Conservation (phyloP, 2,888 invertebrate species). For the Nemurella pictetii region DNA sequence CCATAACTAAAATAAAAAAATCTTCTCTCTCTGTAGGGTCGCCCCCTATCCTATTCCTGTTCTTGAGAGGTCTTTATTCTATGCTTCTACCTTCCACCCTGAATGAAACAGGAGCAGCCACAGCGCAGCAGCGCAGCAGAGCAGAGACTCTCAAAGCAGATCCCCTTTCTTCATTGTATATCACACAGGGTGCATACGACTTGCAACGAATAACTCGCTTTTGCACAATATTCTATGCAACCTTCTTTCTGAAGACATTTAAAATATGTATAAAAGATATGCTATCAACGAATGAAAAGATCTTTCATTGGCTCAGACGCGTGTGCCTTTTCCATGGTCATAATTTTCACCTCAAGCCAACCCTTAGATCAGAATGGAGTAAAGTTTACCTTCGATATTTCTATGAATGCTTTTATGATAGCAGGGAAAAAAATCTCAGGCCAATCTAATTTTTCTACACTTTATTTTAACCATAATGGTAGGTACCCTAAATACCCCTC, state of each 20-base stretch:
- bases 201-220: neutral
- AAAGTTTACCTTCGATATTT: neutral
- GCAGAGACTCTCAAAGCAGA: neutral
- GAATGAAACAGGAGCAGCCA: too few species aligned
- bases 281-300: slow-evolving; percentile 1
- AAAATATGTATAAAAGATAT: neutral
- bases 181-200: too few species aligned
- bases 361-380: neutral
- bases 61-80: too few species aligned
- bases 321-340: slow-evolving; percentile 7
- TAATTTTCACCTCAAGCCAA: neutral
- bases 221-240: neutral
- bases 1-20: too few species aligned
- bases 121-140: too few species aligned
- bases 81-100: too few species aligned
- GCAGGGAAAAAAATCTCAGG: neutral
- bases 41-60: too few species aligned
- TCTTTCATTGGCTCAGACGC: slow-evolving; percentile 4
- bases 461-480: slow-evolving; percentile 26
- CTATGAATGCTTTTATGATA: neutral
- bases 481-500: slow-evolving; percentile 18
- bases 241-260: slow-evolving; percentile 30
- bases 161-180: neutral
- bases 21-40: too few species aligned
- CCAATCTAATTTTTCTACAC: slow-evolving; percentile 25